phyloP scores from a whole-genome alignment of 1,140 invertebrate genomes.

The Drosophila funebris region DNA sequence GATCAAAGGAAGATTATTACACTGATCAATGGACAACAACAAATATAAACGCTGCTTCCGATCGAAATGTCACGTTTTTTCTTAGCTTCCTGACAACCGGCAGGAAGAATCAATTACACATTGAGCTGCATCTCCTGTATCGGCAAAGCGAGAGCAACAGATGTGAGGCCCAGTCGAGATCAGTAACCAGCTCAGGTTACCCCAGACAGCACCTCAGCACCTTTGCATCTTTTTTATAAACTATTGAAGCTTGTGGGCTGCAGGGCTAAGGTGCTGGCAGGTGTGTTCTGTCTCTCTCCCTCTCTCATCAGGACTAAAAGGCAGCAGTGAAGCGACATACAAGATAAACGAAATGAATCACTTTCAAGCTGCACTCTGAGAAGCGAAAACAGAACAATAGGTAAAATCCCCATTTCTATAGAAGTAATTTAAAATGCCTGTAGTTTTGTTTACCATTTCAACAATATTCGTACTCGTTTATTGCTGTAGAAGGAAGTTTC shows the following conservation, averaged over 20 bases:
- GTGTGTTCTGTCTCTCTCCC: too few species aligned
- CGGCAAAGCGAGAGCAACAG: conserved; percentile 58
- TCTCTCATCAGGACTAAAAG: conserved; percentile 20
- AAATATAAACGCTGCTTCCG: conserved; percentile 68
- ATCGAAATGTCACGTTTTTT: conserved; percentile 58
- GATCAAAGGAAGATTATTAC: conserved; percentile 74
- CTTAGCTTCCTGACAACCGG: conserved; percentile 58
- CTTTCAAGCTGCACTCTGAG: conserved; percentile 15
- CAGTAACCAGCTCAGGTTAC: conserved; percentile 63
- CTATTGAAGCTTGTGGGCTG: not conserved
- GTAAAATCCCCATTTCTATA: conserved; percentile 31
- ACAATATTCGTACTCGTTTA: conserved; percentile 2
- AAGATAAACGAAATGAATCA: conserved; percentile 44
- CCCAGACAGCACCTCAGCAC: conserved; percentile 56
- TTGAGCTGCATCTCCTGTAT: conserved; percentile 45
- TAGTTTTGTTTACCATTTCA: conserved; percentile 44
- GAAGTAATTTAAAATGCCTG: conserved; percentile 40
- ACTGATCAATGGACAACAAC: conserved; percentile 65
- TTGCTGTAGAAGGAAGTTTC: conserved; percentile 54
- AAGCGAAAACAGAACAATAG: not conserved
- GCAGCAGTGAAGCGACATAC: not conserved
- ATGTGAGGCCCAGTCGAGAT: conserved; percentile 60
- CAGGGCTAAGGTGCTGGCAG: conserved; percentile 3
- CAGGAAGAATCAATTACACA: conserved; percentile 66
- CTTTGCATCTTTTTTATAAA: conserved; percentile 5